phyloP scores from a whole-genome alignment of 1,140 invertebrate species.

The Cydia amplana region DNA sequence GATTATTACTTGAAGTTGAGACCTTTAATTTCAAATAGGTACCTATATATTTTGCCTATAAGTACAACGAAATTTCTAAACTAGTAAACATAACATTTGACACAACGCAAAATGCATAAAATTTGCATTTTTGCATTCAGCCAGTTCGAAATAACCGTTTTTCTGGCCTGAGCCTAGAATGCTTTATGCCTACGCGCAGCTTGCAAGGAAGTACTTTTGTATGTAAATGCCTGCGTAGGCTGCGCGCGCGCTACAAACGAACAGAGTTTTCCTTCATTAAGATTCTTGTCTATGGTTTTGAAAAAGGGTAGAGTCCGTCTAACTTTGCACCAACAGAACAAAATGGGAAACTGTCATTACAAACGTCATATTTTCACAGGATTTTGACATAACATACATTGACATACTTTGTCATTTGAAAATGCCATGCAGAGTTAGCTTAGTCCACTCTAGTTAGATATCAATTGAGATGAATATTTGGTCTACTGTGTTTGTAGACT shows the following conservation, averaged over 20 bases:
- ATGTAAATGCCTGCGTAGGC: conserved; percentile 76
- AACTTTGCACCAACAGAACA: too few species aligned
- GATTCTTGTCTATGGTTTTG: conserved; percentile 28
- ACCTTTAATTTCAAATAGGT: too few species aligned
- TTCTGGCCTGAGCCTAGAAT: conserved; percentile 47
- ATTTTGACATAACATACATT: too few species aligned
- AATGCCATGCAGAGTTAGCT: too few species aligned
- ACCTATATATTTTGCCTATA: too few species aligned
- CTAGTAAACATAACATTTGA: neutral
- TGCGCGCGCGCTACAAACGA: conserved; percentile 29
- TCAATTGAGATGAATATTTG: neutral
- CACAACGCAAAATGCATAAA: neutral
- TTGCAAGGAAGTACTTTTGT: conserved; percentile 70
- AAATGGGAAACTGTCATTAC: too few species aligned
- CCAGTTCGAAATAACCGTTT: conserved; percentile 13
- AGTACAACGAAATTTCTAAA: too few species aligned
- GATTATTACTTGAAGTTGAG: too few species aligned
- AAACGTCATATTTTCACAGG: too few species aligned
- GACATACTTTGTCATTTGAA: too few species aligned
- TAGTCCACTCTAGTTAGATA: neutral
- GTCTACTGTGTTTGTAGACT: too few species aligned
- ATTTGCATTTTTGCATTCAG: conserved; percentile 9
- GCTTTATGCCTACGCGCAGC: conserved; percentile 60
- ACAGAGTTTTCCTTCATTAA: conserved; percentile 28
- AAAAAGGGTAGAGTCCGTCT: neutral